Evolutionary conservation across 2,113 vertebrate species (phyloP), one percentile per base, ranked within the genome.

Genomic region (Bubo bubo): DNA sequence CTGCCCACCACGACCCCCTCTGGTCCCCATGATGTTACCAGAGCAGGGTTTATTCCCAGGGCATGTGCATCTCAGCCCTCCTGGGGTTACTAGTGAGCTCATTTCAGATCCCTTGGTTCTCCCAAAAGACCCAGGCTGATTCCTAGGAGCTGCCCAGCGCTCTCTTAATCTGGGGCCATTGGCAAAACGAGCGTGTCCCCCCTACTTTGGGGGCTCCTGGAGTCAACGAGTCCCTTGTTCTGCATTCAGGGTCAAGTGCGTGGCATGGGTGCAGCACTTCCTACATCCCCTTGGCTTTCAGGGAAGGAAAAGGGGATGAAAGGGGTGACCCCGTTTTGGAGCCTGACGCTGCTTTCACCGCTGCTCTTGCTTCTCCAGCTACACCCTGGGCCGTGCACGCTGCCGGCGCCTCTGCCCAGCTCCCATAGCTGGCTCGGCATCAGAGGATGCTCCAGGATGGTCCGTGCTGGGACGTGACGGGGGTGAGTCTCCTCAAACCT

Each of bases 381-480:
- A 45, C 2, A 3, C 22, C 52, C 52, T 4, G 7, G 5, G 1
- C 70, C 1, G 2, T 35, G 22, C 22, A 8, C 0, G 1, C 56
- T 39, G 28, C 62, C 6, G 2, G 22, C 6, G 2, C 37, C 52
- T 53, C 71, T 60, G 45, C 49, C 60, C 49, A 32, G 58, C 77
- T 72, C 43, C 81, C 2, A 3, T 9, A 15, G 30, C 34, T 8
- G 1, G 53, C 68, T 71, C 3, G 1, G 37, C 6, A 0, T 43
- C 0, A 0, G 37, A 66, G 28, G 45, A 47, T 66, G 66, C 59
- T 74, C 35, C 67, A 34, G 86, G 27, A 26, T 16, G 30, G 21
- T 35, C 79, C 4, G 0, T 49, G 24, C 39, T 2, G 8, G 53
- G 47, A 41, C 34, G 9, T 0, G 1, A 49, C 66, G 26, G 7